A percentile compares a stretch with the other conserved stretches of the same genome.
Conservation (phyloP, 2,888 invertebrate species). For the Meliscaeva auricollis region DNA sequence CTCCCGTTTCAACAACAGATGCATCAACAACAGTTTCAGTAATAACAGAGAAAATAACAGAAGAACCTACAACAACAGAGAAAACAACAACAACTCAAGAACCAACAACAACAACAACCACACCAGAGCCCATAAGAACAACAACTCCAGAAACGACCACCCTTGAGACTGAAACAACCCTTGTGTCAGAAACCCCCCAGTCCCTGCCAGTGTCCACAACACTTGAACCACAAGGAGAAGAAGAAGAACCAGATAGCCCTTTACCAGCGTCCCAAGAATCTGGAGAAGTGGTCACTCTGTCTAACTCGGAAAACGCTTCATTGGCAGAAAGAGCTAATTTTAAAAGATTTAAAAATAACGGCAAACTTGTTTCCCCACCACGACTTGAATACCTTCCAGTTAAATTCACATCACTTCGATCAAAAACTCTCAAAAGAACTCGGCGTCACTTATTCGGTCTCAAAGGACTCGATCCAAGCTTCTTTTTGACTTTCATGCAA, state of each 20-base stretch:
- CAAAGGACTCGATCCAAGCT: slow-evolving; percentile 80
- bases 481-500: slow-evolving; percentile 80
- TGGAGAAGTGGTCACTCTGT: slow-evolving; percentile 37
- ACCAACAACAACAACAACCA: slow-evolving; percentile 51
- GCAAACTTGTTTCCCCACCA: slow-evolving; percentile 80
- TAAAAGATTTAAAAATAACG: slow-evolving; percentile 76
- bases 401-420: slow-evolving; percentile 77
- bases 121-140: slow-evolving; percentile 33
- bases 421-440: slow-evolving; percentile 24
- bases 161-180: slow-evolving; percentile 71
- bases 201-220: slow-evolving; percentile 77
- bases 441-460: slow-evolving; percentile 79
- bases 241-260: slow-evolving; percentile 74
- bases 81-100: slow-evolving; percentile 63
- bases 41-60: slow-evolving; percentile 62
- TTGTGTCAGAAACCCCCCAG: slow-evolving; percentile 35
- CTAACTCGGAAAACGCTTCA: slow-evolving; percentile 15
- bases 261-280: slow-evolving; percentile 61
- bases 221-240: slow-evolving; percentile 74
- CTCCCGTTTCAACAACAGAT: slow-evolving; percentile 57
- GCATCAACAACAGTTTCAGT: slow-evolving; percentile 45
- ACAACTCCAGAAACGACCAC: slow-evolving; percentile 79
- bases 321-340: slow-evolving; percentile 32
- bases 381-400: slow-evolving; percentile 75
- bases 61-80: slow-evolving; percentile 45